phyloP scores from a whole-genome alignment of 2,797 vertebrate species.

The Notolabrus celidotus region DNA sequence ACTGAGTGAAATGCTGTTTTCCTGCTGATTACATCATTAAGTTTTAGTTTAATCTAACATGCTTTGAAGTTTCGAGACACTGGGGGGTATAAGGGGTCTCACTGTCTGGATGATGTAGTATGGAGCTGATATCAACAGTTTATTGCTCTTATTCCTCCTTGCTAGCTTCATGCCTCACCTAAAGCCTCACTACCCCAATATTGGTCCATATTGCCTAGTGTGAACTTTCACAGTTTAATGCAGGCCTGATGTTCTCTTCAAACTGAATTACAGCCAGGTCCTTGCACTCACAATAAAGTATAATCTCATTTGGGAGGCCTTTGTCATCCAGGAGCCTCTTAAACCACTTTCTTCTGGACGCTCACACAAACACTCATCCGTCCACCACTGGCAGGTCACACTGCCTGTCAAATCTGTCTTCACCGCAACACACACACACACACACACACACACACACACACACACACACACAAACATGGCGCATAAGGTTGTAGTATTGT shows the following conservation, averaged over 20 bases:
- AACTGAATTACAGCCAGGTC: constrained; percentile 85
- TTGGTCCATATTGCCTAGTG: constrained; percentile 80
- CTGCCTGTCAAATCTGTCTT: constrained; percentile 70
- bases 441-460: constrained; percentile 20
- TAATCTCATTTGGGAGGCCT: constrained; percentile 85
- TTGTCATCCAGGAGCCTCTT: constrained; percentile 81
- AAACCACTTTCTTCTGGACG: constrained; percentile 82
- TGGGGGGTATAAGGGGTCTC: constrained; percentile 5
- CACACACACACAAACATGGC: constrained; percentile 24
- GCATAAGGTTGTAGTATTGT: constrained; percentile 25
- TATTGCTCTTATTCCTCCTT: constrained; percentile 66
- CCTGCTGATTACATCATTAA: neutral
- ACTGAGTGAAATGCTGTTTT: neutral
- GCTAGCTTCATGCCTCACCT: constrained; percentile 50
- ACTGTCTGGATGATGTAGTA: constrained; percentile 10
- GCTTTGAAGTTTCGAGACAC: neutral
- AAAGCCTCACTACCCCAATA: constrained; percentile 51
- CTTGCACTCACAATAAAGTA: constrained; percentile 86
- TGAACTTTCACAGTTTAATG: constrained; percentile 84
- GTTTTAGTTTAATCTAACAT: constrained; percentile 1
- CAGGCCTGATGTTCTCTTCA: constrained; percentile 81
- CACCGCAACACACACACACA: constrained; percentile 20
- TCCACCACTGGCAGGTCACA: constrained; percentile 68
- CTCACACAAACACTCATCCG: constrained; percentile 64
- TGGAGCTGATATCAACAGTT: constrained; percentile 25